Evolutionary conservation across 2,888 invertebrate species (phyloP).

Genomic region (Iselma pallidipennis): DNA sequence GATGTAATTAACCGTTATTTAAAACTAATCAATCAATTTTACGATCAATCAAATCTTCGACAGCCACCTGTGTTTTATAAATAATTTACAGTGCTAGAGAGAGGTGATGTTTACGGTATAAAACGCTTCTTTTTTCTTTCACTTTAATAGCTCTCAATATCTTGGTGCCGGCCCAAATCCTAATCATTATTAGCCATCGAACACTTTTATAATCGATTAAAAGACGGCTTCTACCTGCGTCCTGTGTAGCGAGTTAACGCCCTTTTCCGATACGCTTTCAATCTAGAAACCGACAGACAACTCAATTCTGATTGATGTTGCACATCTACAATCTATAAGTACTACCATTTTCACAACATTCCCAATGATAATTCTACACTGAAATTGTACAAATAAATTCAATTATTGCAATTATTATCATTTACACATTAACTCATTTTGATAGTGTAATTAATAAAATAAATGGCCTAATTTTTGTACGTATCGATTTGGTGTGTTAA

Average conservation of each 20-base stretch:
- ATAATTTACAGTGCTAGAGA: slow-evolving; percentile 16
- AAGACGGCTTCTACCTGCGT: slow-evolving; percentile 40
- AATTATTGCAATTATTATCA: not conserved
- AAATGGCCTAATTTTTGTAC: slow-evolving; percentile 35
- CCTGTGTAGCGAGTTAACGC: not conserved
- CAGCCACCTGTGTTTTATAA: slow-evolving; percentile 35
- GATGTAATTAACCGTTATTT: slow-evolving; percentile 41
- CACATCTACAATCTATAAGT: not conserved
- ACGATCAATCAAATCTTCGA: slow-evolving; percentile 43
- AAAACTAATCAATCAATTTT: slow-evolving; percentile 43
- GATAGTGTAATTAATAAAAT: slow-evolving; percentile 33
- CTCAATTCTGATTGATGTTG: not conserved
- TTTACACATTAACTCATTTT: slow-evolving; percentile 6
- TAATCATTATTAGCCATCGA: slow-evolving; percentile 48
- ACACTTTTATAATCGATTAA: slow-evolving; percentile 49
- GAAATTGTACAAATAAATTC: not conserved
- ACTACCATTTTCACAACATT: not conserved
- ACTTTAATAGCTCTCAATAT: slow-evolving; percentile 27
- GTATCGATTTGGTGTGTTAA: slow-evolving; percentile 38
- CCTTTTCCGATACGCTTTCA: slow-evolving; percentile 27
- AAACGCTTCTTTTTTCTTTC: not conserved
- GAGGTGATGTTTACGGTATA: not conserved
- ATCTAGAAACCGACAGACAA: not conserved
- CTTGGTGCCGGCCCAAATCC: slow-evolving; percentile 6
- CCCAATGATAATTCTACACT: not conserved